phyloP scores from a whole-genome alignment of 2,888 invertebrate genomes.

The Cerceris rybyensis region DNA sequence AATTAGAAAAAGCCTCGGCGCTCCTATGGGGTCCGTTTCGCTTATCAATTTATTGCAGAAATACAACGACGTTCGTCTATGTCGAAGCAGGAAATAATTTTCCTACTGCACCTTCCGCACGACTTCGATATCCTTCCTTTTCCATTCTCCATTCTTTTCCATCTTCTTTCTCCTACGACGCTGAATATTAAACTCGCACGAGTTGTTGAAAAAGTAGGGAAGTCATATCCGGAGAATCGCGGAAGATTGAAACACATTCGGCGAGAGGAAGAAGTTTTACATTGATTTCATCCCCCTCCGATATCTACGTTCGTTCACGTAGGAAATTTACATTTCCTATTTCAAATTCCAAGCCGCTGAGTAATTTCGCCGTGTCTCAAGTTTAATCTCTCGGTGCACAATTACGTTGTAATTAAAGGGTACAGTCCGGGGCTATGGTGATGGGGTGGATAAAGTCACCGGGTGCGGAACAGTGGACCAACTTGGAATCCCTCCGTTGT shows the following conservation, averaged over 20 bases:
- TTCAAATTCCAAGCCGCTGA: not conserved
- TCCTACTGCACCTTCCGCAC: not conserved
- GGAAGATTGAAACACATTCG: not conserved
- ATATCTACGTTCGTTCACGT: not conserved
- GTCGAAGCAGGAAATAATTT: no score
- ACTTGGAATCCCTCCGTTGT: no score
- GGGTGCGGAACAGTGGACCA: no score
- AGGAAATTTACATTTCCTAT: no score
- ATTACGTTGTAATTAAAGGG: not conserved
- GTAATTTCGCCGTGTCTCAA: not conserved
- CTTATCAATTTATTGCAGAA: no score
- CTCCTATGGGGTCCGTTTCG: no score
- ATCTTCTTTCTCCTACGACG: not conserved
- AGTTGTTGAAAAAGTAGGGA: not conserved
- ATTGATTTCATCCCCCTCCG: no score
- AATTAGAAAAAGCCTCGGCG: conserved; percentile 28
- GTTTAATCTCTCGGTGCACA: not conserved
- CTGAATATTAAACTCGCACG: conserved; percentile 32
- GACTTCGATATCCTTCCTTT: not conserved
- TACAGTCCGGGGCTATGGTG: not conserved
- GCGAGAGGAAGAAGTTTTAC: no score
- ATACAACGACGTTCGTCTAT: no score
- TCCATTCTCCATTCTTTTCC: not conserved
- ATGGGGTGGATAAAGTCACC: no score
- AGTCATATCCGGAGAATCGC: not conserved